Base-by-base conservation (phyloP, 2,797 vertebrate genomes). In the Halcyon badia region DNA sequence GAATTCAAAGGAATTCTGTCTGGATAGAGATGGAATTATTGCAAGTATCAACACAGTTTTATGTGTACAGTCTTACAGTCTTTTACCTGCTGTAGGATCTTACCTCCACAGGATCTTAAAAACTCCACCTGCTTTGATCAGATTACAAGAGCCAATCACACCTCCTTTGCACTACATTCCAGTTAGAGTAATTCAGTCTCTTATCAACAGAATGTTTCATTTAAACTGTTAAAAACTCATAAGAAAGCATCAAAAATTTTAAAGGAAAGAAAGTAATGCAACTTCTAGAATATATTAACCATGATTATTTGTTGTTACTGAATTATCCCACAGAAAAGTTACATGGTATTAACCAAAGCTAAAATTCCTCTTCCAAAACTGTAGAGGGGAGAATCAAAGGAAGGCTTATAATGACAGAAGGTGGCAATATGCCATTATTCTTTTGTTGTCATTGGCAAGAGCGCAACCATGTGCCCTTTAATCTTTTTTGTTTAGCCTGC, bases 401-500 rank as follows among this genome's bases (percentile, higher is more conserved):
- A 65, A 86, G 73, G 60, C 44, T 79, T 82, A 30, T 18, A 69
- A 81, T 0, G 12, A 84, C 37, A 76, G 64, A 83, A 84, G 42
- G 68, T 90, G 95, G 86, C 81, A 93, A 69, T 26, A 11, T 64
- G 96, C 94, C 92, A 94, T 87, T 70, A 70, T 89, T 79, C 83
- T 82, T 82, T 72, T 90, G 90, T 92, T 96, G 72, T 95, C 81
- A 70, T 28, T 94, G 88, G 86, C 86, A 89, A 94, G 75, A 84
- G 39, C 62, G 89, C 81, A 93, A 83, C 79, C 81, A 44, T 89
- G 78, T 87, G 92, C 72, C 77, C 88, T 96, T 93, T 90, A 89
- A 87, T 91, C 85, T 90, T 87, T 89, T 73, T 92, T 90, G 60
- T 69, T 82, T 88, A 95, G 77, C 66, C 86, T 90, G 86, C 75